Evolutionary conservation across 2,888 invertebrate species (phyloP).

Genomic region (Chalcis sispes): DNA sequence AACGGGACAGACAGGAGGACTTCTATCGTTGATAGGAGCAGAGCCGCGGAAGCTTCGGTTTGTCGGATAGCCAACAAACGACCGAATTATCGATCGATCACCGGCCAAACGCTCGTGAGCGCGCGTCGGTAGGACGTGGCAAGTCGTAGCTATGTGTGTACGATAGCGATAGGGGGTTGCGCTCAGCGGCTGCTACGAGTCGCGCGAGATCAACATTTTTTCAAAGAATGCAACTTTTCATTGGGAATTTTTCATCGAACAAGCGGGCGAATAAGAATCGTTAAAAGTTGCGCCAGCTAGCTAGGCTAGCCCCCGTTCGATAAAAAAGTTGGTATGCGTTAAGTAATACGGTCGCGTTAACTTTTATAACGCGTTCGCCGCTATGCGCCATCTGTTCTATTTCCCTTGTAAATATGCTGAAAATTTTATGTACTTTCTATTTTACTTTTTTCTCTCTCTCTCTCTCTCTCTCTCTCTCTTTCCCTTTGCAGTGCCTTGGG

Average conservation of each 20-base stretch:
- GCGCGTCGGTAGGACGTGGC: too few species aligned
- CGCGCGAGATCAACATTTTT: neutral
- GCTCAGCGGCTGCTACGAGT: neutral
- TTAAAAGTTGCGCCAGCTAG: neutral
- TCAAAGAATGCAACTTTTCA: neutral
- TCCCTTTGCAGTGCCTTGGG: neutral
- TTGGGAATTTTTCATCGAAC: neutral
- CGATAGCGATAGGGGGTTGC: too few species aligned
- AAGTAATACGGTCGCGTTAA: conserved; percentile 11
- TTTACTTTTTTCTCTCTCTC: neutral
- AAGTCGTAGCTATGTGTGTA: too few species aligned
- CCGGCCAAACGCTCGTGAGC: too few species aligned
- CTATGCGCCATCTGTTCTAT: neutral
- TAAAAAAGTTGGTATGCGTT: neutral
- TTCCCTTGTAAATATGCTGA: conserved; percentile 2
- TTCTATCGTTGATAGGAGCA: too few species aligned
- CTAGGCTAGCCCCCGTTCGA: neutral
- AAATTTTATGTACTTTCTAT: conserved; percentile 31
- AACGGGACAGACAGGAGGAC: too few species aligned
- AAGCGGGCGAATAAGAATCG: neutral
- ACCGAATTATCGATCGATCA: conserved; percentile 40
- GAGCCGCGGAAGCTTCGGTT: too few species aligned
- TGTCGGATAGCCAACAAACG: conserved; percentile 31
- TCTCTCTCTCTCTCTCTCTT: neutral
- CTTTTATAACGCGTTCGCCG: conserved; percentile 5